A percentile compares a stretch with the other conserved stretches of the same genome.
phyloP scores from a whole-genome alignment of 2,797 vertebrate genomes.

The Trichosurus vulpecula region DNA sequence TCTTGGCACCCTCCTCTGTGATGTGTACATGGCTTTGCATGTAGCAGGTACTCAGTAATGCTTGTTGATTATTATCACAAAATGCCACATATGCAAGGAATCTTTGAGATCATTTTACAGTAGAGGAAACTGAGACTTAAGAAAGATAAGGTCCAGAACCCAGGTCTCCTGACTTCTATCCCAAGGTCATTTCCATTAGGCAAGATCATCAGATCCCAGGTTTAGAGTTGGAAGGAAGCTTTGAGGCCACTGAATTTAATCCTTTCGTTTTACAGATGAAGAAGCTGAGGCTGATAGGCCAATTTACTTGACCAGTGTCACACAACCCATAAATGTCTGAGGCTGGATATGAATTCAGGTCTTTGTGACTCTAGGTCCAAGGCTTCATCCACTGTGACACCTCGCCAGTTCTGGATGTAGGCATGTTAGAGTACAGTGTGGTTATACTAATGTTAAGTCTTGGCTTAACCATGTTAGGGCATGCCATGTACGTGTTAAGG shows the following conservation, averaged over 20 bases:
- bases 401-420: background rate
- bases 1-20: background rate
- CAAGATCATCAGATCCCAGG: background rate
- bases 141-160: background rate
- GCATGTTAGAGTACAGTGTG: background rate
- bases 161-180: background rate
- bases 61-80: background rate
- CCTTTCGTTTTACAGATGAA: background rate
- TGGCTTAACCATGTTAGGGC: background rate
- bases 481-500: background rate
- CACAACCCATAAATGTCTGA: background rate
- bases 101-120: background rate
- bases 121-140: background rate
- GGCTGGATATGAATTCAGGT: too few species aligned
- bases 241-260: background rate
- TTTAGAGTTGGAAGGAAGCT: background rate
- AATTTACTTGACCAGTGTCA: background rate
- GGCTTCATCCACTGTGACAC: background rate
- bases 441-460: background rate
- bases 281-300: background rate
- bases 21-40: background rate
- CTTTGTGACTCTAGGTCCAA: background rate
- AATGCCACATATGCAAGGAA: background rate
- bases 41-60: background rate
- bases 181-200: background rate